Evolutionary conservation across 2,113 vertebrate species (phyloP).

Genomic region (Garra rufa): DNA sequence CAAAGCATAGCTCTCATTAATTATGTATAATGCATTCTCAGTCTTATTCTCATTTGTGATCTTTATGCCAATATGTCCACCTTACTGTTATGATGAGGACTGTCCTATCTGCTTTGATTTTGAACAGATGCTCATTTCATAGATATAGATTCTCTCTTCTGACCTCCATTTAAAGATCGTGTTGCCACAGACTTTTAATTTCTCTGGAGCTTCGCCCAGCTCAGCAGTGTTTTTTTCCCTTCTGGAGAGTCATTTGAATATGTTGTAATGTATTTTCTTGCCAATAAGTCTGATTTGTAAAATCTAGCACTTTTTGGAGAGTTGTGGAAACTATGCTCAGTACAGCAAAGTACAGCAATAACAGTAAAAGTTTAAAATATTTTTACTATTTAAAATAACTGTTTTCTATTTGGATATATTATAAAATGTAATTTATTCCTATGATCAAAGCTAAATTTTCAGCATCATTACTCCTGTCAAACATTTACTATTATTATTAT

Average conservation of each 20-base stretch:
- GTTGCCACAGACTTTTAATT: slow-evolving; percentile 31
- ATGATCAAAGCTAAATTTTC: too few species aligned
- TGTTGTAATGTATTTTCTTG: slow-evolving; percentile 46
- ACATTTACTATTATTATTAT: too few species aligned
- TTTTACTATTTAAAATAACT: too few species aligned
- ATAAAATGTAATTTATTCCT: too few species aligned
- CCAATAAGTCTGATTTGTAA: slow-evolving; percentile 49
- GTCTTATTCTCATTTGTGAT: neutral
- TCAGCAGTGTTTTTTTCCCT: neutral
- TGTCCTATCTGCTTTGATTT: slow-evolving; percentile 51
- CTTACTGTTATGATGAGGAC: slow-evolving; percentile 36
- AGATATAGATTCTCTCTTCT: slow-evolving; percentile 41
- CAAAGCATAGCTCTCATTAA: slow-evolving; percentile 34
- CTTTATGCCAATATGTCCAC: slow-evolving; percentile 22
- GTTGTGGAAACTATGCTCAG: neutral
- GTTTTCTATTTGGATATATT: too few species aligned
- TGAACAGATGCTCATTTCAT: slow-evolving; percentile 50
- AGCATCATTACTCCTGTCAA: too few species aligned
- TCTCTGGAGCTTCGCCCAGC: slow-evolving; percentile 15
- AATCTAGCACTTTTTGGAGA: slow-evolving; percentile 45
- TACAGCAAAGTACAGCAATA: too few species aligned
- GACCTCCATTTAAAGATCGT: slow-evolving; percentile 42
- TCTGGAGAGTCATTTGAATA: slow-evolving; percentile 46
- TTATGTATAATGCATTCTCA: slow-evolving; percentile 18
- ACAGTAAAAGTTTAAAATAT: too few species aligned